Base-by-base conservation (phyloP, 1,140 invertebrate species). In the Fopius arisanus region DNA sequence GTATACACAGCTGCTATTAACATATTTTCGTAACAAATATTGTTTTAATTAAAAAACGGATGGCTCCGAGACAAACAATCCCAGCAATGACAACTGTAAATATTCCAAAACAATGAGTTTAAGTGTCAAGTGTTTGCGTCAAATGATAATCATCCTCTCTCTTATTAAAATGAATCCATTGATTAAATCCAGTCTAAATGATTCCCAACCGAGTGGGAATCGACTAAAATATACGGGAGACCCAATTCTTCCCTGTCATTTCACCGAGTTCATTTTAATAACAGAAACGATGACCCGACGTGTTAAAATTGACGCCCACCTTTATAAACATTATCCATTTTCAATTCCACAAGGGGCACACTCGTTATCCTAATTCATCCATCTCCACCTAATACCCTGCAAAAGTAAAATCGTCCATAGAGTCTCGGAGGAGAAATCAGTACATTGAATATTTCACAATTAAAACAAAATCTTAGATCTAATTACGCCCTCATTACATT, bases 351-450 rank as follows among this genome's bases (percentile, higher is more conserved):
- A 67, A 67, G 14, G 19, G 14, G 10, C n/a, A 29, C 23, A 51
- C 6, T 67, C 37, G 41, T n/a, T 29, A n/a, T n/a, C 19, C 6
- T 21, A 1, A 54, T 70, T 74, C 73, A 59, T 75, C 78, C 74
- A 67, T 78, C 72, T 77, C 80, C 80, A 80, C 74, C 78, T 78
- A 78, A 75, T 78, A 74, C 79, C 83, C 83, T 86, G 84, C 69
- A 86, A 86, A 84, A 84, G 82, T 79, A 67, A 78, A 83, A 84
- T 12, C 73, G 19, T 62, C 31, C 77, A 74, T 80, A 83, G 73
- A 79, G 74, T 79, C 74, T 82, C 80, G 77, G 80, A 83, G 80
- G 81, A 82, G 62, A 65, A 65, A 33, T 31, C 21, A 62, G 48
- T 7, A 7, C 65, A 41, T 31, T 29, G 12, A n/a, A 48, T 19